Conservation (phyloP, 2,888 invertebrate genomes). For the Leucoma salicis region DNA sequence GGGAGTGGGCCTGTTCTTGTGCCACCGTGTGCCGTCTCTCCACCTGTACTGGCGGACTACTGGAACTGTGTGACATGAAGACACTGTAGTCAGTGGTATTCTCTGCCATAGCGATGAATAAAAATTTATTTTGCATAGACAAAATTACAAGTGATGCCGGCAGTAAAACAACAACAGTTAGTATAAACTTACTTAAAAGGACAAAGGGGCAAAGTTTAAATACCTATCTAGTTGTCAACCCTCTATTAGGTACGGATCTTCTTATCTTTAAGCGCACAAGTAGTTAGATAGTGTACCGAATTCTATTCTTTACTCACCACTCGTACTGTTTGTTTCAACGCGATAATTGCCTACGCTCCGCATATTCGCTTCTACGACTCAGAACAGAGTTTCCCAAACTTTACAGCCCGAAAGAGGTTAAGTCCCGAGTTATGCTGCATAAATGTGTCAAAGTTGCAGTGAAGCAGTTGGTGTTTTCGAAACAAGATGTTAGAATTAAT, state of each 20-base stretch:
- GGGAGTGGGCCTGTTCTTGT: no score
- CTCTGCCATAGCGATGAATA: no score
- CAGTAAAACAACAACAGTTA: constrained; percentile 1
- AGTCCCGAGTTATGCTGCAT: no score
- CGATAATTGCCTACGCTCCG: constrained; percentile 53
- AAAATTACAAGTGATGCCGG: neutral
- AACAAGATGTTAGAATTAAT: no score
- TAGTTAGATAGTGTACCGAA: constrained; percentile 30
- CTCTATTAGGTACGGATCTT: constrained; percentile 24
- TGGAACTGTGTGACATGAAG: no score
- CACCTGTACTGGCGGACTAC: no score
- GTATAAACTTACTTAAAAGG: constrained; percentile 12
- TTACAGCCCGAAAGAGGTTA: neutral
- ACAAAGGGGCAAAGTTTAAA: constrained; percentile 13
- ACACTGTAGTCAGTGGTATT: no score
- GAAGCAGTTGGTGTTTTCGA: no score
- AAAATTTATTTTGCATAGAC: neutral
- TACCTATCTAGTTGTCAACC: constrained; percentile 21
- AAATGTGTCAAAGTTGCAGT: no score
- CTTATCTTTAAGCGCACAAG: constrained; percentile 27
- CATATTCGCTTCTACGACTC: constrained; percentile 42
- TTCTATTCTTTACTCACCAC: constrained; percentile 44
- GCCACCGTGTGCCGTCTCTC: no score
- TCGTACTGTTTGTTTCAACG: constrained; percentile 51
- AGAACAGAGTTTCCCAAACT: constrained; percentile 21